Evolutionary conservation across 2,888 invertebrate genomes (phyloP), one percentile per base, ranked within the genome.

Genomic region (Scaptodrosophila latifasciaeformis): DNA sequence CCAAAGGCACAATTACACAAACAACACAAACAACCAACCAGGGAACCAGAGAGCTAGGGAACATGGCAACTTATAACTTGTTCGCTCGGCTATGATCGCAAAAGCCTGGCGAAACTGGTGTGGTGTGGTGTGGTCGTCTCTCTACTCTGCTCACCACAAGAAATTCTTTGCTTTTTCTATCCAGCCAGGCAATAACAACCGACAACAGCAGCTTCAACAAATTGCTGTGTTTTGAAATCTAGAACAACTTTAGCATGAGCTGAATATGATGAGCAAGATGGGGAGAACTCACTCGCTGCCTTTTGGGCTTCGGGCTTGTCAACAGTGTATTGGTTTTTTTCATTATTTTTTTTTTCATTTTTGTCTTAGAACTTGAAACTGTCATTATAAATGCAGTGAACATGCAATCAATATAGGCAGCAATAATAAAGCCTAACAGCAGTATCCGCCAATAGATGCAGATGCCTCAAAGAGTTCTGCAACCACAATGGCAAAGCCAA

Each of bases 351-450:
- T n/a, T n/a, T n/a, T n/a, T n/a, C n/a, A n/a, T n/a, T 77, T 77
- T 75, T 75, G 75, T 74, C 75, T 75, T 75, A 77, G 77, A 75
- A 75, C 75, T 75, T 74, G 80, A 75, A 80, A 75, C 75, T 75
- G 75, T 75, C 75, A 75, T 80, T 76, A 77, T 75, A 59, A 65
- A 68, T 64, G 81, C 75, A 71, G 71, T 67, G 76, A 80, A 81
- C 81, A 78, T 67, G 81, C 81, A 80, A 75, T 75, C 75, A 80
- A 75, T 75, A 69, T 54, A 35, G n/a, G 19, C 7, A 71, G 42
- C 45, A 67, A 24, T 54, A 66, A 45, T 52, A 53, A n/a, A 6
- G 39, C 46, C 10, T 30, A 40, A 24, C 49, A 58, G 34, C 54
- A 37, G 17, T 48, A 56, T 34, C 40, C 48, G 40, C 44, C 58